Conservation (phyloP, 2,113 vertebrate species). For the Heterotis niloticus region DNA sequence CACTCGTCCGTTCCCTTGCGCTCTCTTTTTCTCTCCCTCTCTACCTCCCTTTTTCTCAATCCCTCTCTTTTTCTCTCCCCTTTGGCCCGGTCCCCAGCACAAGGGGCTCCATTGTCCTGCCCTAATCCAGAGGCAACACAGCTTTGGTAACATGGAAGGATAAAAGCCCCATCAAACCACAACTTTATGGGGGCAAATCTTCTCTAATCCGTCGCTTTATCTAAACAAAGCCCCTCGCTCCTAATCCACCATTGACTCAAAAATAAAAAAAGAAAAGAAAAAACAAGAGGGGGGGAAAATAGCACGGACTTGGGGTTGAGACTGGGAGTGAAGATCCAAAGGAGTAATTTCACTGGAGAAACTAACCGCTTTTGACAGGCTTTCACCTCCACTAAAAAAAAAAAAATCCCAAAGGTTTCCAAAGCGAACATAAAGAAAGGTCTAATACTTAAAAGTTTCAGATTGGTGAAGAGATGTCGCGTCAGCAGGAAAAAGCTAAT, state of each 20-base stretch:
- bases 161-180: conserved; percentile 97
- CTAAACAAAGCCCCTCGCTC: conserved; percentile 84
- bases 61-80: conserved; percentile 68
- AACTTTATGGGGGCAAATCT: conserved; percentile 97
- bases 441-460: conserved; percentile 23
- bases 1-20: neutral
- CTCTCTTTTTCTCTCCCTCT: conserved; percentile 11
- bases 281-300: conserved; percentile 54
- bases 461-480: conserved; percentile 16
- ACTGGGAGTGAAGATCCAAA: conserved; percentile 85
- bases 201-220: conserved; percentile 96
- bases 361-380: conserved; percentile 93
- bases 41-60: conserved; percentile 65
- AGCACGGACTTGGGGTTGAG: conserved; percentile 83
- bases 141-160: conserved; percentile 93
- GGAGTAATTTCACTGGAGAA: conserved; percentile 88
- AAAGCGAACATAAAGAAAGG: conserved; percentile 60
- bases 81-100: conserved; percentile 81
- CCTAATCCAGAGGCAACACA: conserved; percentile 92
- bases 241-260: conserved; percentile 72
- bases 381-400: conserved; percentile 67
- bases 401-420: conserved; percentile 57
- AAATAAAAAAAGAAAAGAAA: conserved; percentile 50
- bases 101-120: conserved; percentile 88
- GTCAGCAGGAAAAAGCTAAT: neutral